Evolutionary conservation across 2,113 vertebrate genomes (phyloP).

Genomic region (Strix uralensis): DNA sequence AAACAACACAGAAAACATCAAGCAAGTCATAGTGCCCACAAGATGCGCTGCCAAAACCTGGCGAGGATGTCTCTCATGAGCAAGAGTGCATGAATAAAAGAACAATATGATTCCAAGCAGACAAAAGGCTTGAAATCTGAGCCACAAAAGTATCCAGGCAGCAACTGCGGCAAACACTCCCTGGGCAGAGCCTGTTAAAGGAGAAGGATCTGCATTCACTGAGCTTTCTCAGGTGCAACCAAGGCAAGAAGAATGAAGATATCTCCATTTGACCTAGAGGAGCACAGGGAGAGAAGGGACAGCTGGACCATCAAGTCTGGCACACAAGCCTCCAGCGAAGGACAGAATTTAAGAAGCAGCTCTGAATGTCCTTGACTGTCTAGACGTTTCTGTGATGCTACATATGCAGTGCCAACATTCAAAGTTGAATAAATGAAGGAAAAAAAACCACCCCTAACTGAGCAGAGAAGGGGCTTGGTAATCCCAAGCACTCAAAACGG

Average conservation of each 20-base stretch:
- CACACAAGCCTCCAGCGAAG: not conserved
- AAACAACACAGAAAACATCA: not conserved
- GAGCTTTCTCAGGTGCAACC: not conserved
- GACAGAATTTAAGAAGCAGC: not conserved
- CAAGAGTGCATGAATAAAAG: not conserved
- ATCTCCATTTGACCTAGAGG: accelerated
- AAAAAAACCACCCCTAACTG: not conserved
- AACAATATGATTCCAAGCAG: not conserved
- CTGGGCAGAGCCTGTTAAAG: not conserved
- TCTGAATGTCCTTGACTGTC: not conserved
- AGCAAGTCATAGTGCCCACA: accelerated
- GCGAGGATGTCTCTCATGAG: accelerated
- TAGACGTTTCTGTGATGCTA: not conserved
- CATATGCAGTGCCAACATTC: no score
- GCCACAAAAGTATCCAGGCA: not conserved
- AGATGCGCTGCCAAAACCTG: not conserved
- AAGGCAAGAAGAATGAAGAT: not conserved
- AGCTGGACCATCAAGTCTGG: not conserved
- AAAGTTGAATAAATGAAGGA: not conserved
- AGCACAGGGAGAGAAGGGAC: no score
- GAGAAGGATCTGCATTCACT: not conserved
- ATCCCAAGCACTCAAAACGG: not conserved
- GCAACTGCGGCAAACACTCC: not conserved
- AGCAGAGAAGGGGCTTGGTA: not conserved
- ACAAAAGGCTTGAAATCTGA: slow-evolving; percentile 2